Percentiles rank a stretch among this genome's conserved stretches.
Evolutionary conservation across 1,140 invertebrate species (phyloP).

Genomic region (Antheraea mylitta): DNA sequence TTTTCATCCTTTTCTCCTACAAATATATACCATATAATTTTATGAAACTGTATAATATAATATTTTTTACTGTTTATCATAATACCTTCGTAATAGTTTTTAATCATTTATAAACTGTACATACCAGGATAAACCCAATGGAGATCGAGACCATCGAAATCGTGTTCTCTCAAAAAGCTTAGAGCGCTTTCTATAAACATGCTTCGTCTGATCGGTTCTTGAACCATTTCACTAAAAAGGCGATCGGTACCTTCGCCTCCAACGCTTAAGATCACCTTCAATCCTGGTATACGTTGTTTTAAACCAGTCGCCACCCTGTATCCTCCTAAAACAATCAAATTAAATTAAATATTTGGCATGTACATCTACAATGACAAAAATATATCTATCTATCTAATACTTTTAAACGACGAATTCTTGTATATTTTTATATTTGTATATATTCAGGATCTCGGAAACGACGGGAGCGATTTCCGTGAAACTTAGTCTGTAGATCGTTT

Average conservation of each 20-base stretch:
- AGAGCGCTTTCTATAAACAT: constrained; percentile 83
- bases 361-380: too few relatives aligned
- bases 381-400: too few relatives aligned
- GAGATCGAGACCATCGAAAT: constrained; percentile 82
- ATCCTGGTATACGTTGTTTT: constrained; percentile 69
- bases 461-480: too few relatives aligned
- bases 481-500: too few relatives aligned
- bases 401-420: too few relatives aligned
- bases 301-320: constrained; percentile 78
- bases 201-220: constrained; percentile 62
- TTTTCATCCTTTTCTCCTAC: constrained; percentile 69
- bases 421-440: too few relatives aligned
- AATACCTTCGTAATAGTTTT: not conserved
- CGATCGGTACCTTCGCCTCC: constrained; percentile 77
- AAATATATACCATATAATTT: constrained; percentile 18
- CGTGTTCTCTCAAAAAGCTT: constrained; percentile 76
- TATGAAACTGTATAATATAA: not conserved
- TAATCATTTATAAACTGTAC: not conserved
- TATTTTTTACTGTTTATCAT: not conserved
- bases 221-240: constrained; percentile 77
- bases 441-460: too few relatives aligned
- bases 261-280: constrained; percentile 79
- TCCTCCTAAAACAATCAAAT: constrained; percentile 61
- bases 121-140: constrained; percentile 82
- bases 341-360: too few relatives aligned